These are phyloP conservation scores for Trogon melanurus DNA, from an alignment of 2,113 vertebrate species.

Conservation along the genomic window DNA sequence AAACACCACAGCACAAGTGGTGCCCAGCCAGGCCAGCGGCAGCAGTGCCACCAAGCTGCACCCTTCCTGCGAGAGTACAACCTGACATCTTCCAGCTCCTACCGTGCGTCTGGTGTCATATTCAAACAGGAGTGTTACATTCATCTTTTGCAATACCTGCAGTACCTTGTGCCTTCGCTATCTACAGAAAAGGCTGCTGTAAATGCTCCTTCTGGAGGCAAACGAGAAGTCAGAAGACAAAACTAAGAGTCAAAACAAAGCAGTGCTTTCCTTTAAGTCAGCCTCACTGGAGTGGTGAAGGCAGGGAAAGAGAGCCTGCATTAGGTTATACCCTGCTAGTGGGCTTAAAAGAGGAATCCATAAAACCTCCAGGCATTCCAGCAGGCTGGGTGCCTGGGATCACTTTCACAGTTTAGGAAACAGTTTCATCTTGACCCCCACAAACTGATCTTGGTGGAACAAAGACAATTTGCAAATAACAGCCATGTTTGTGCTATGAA, in stretches of 20 bases:
- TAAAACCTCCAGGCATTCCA: slow-evolving; percentile 38
- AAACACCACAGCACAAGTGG: accelerated
- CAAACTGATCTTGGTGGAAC: slow-evolving; percentile 48
- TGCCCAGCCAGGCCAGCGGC: neutral
- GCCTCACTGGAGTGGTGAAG: neutral
- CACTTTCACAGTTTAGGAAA: slow-evolving; percentile 53
- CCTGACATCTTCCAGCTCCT: neutral
- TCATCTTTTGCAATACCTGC: neutral
- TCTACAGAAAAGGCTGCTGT: neutral
- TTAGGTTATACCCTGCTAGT: neutral
- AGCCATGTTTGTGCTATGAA: slow-evolving; percentile 39
- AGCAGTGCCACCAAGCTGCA: neutral
- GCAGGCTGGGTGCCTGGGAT: neutral
- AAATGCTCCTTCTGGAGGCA: neutral
- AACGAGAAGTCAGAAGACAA: neutral
- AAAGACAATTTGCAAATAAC: slow-evolving; percentile 10
- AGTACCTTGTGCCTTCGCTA: neutral
- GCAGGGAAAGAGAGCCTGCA: neutral
- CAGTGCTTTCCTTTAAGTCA: neutral
- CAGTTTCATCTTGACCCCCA: slow-evolving; percentile 32
- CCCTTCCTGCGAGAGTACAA: neutral
- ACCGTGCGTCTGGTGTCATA: neutral
- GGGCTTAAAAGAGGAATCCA: slow-evolving; percentile 17
- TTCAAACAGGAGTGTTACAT: neutral
- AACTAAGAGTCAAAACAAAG: neutral